A percentile compares a stretch with the other conserved stretches of the same genome.
phyloP scores from a whole-genome alignment of 23 tunicate species.

The Oikopleura dioica region DNA sequence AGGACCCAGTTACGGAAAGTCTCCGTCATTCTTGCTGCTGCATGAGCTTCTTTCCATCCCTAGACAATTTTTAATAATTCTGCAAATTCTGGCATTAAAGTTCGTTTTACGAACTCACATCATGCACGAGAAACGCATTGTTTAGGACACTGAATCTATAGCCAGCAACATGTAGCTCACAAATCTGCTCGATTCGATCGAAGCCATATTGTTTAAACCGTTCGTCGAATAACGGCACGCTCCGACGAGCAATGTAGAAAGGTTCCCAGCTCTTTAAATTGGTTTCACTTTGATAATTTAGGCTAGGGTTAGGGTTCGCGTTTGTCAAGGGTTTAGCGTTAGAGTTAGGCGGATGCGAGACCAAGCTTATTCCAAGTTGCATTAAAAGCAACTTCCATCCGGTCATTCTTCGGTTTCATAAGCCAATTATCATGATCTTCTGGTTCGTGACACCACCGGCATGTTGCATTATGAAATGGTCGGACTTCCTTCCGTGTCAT shows the following conservation, averaged over 20 bases:
- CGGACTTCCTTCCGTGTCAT: slow-evolving; percentile 17
- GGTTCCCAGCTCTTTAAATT: slow-evolving; percentile 97
- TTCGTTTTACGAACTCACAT: slow-evolving; percentile 16
- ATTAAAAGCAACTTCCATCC: slow-evolving; percentile 38
- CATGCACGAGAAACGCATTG: slow-evolving; percentile 89
- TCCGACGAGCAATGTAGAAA: slow-evolving; percentile 48
- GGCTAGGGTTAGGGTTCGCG: no score
- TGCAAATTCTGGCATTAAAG: neutral
- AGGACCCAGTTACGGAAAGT: neutral
- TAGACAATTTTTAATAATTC: neutral
- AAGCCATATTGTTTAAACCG: slow-evolving; percentile 89
- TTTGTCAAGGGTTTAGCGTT: no score
- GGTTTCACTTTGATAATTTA: no score
- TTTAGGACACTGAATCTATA: slow-evolving; percentile 48
- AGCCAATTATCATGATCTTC: slow-evolving; percentile 50
- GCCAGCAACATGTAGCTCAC: slow-evolving; percentile 97
- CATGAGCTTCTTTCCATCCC: slow-evolving; percentile 1
- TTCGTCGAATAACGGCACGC: slow-evolving; percentile 82
- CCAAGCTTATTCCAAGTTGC: slow-evolving; percentile 92
- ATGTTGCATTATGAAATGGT: slow-evolving; percentile 91
- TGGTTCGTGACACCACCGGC: slow-evolving; percentile 92
- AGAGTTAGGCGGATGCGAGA: no score
- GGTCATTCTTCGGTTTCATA: slow-evolving; percentile 8
- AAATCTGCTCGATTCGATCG: slow-evolving; percentile 93
- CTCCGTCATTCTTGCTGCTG: neutral